A percentile compares a stretch with the other conserved stretches of the same genome.
phyloP scores from a whole-genome alignment of 2,797 vertebrate species.

The Acrossocheilus wenchowensis region DNA sequence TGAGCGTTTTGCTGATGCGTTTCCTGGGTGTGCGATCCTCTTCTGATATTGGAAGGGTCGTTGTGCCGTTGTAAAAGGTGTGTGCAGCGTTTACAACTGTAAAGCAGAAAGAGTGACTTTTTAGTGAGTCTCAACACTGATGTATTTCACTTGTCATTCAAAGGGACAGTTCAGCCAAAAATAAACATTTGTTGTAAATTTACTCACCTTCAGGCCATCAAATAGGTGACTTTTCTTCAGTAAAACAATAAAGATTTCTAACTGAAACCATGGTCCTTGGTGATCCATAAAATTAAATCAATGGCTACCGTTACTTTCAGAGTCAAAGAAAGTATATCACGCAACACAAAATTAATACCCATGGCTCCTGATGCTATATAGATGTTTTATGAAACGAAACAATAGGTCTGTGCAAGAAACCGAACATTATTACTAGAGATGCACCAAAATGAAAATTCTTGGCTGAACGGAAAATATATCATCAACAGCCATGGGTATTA shows the following conservation, averaged over 20 bases:
- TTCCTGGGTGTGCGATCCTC: conserved; percentile 97
- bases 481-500: neutral
- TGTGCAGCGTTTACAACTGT: conserved; percentile 97
- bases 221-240: too few species aligned
- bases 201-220: too few species aligned
- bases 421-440: neutral
- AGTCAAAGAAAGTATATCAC: too few species aligned
- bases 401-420: neutral
- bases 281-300: too few species aligned
- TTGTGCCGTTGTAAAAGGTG: conserved; percentile 98
- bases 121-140: neutral
- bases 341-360: neutral
- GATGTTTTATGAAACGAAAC: neutral
- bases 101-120: conserved; percentile 14
- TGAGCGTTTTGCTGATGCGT: conserved; percentile 98
- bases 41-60: conserved; percentile 97
- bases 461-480: neutral
- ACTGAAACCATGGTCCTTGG: too few species aligned
- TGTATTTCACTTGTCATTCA: neutral
- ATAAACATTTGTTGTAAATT: neutral
- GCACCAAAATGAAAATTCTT: too few species aligned
- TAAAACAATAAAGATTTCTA: too few species aligned
- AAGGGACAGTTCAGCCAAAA: neutral
- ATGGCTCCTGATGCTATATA: neutral
- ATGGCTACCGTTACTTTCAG: too few species aligned